These are phyloP conservation scores for Parus major DNA, from an alignment of 2,113 vertebrate genomes.

Conservation along the genomic window DNA sequence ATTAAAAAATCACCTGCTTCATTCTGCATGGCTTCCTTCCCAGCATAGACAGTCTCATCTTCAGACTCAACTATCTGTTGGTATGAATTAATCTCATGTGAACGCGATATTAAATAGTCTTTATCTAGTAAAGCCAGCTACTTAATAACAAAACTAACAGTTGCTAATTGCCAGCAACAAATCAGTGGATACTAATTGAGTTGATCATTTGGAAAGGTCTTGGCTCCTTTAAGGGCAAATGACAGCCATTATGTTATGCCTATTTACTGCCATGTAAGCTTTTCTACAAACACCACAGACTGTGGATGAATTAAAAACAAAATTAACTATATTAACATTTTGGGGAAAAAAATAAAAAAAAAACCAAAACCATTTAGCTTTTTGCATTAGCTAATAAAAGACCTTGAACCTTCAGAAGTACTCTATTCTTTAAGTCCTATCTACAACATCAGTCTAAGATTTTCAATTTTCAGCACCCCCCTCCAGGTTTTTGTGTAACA, in stretches of 20 bases:
- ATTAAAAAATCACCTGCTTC: neutral
- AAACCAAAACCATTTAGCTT: fast-evolving
- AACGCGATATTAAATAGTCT: neutral
- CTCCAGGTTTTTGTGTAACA: neutral
- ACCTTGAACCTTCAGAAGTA: neutral
- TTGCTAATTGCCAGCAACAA: neutral
- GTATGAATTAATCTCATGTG: neutral
- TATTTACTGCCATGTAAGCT: neutral
- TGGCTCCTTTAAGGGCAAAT: neutral
- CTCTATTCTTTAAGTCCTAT: neutral
- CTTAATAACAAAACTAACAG: neutral
- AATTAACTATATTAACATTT: neutral
- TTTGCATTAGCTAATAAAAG: neutral
- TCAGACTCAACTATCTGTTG: neutral
- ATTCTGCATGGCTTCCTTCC: neutral
- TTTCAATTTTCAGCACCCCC: neutral
- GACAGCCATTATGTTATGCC: fast-evolving
- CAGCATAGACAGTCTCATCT: neutral
- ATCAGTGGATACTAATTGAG: neutral
- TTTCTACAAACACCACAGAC: neutral
- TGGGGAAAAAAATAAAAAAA: no score
- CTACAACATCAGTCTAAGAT: neutral
- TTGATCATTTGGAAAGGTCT: neutral
- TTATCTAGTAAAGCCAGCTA: neutral
- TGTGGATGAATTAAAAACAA: neutral